A percentile compares a stretch with the other conserved stretches of the same genome.
These are phyloP conservation scores for Kryphioiulus occultus DNA, from an alignment of 2,888 invertebrate species.

Conservation along the genomic window DNA sequence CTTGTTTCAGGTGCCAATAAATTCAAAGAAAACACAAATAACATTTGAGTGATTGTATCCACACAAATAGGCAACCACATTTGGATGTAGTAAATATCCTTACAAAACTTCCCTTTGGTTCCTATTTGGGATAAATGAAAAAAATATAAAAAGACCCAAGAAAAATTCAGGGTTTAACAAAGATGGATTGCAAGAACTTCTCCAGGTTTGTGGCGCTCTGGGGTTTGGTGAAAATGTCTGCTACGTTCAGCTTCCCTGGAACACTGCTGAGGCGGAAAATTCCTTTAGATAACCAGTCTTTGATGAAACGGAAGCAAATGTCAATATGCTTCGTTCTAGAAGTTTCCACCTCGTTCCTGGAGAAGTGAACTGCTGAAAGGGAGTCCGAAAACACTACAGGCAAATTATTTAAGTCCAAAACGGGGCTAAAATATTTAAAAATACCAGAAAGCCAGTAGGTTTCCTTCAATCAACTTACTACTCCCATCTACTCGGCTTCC, in stretches of 20 bases:
- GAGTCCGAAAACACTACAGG: background rate
- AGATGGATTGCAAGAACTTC: too few species aligned
- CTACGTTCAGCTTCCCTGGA: background rate
- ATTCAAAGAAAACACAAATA: too few species aligned
- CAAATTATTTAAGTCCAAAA: background rate
- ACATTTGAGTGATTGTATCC: too few species aligned
- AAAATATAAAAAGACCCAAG: too few species aligned
- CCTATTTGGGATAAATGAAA: too few species aligned
- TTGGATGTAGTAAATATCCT: too few species aligned
- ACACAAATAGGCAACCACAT: too few species aligned
- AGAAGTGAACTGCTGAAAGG: background rate
- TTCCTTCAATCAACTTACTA: background rate
- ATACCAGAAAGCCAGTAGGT: background rate
- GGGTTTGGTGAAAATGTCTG: too few species aligned
- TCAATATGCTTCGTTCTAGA: background rate
- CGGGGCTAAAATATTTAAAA: background rate
- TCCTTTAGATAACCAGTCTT: background rate
- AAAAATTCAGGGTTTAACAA: too few species aligned
- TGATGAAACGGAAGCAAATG: background rate
- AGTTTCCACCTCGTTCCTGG: background rate
- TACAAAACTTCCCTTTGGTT: too few species aligned
- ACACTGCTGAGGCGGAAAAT: background rate
- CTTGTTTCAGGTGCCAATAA: too few species aligned
- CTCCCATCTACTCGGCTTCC: background rate
- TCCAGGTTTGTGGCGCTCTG: too few species aligned